Percentiles rank a stretch among this genome's conserved stretches.
phyloP scores from a whole-genome alignment of 2,888 invertebrate species.

The Pyrrhia umbra region DNA sequence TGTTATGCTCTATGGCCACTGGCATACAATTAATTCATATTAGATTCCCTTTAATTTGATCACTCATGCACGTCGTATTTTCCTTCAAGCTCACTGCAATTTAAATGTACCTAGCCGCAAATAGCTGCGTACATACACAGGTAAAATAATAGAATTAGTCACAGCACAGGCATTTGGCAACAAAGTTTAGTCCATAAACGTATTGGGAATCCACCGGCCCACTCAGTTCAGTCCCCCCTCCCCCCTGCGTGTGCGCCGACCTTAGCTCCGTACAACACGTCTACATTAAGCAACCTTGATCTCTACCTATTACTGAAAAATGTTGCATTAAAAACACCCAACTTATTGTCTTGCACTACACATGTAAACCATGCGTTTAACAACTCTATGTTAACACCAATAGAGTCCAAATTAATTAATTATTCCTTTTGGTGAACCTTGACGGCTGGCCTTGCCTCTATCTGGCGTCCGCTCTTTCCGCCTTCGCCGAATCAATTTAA shows the following conservation, averaged over 20 bases:
- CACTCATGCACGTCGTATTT: constrained; percentile 30
- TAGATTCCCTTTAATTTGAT: constrained; percentile 19
- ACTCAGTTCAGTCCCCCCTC: constrained; percentile 32
- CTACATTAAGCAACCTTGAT: constrained; percentile 80
- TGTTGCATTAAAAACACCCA: constrained; percentile 86
- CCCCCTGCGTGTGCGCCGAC: constrained; percentile 54
- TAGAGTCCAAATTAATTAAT: constrained; percentile 69
- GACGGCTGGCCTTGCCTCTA: constrained; percentile 86
- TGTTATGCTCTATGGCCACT: constrained; percentile 24
- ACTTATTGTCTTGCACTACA: constrained; percentile 83
- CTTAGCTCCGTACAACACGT: constrained; percentile 61
- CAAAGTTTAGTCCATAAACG: constrained; percentile 37
- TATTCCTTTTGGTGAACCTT: constrained; percentile 79
- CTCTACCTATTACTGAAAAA: constrained; percentile 89
- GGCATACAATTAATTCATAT: constrained; percentile 21
- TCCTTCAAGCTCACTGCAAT: constrained; percentile 8
- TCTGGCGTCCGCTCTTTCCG: constrained; percentile 89
- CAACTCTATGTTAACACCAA: constrained; percentile 63
- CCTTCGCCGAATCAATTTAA: constrained; percentile 88
- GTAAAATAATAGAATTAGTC: constrained; percentile 32
- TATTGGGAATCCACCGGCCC: constrained; percentile 36
- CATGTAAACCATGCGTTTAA: constrained; percentile 60
- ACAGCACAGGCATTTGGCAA: constrained; percentile 37
- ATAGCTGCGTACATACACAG: constrained; percentile 6
- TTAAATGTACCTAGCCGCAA: constrained; percentile 10